Evolutionary conservation across 1,140 invertebrate genomes (phyloP).

Genomic region (Frieseomelitta varia): DNA sequence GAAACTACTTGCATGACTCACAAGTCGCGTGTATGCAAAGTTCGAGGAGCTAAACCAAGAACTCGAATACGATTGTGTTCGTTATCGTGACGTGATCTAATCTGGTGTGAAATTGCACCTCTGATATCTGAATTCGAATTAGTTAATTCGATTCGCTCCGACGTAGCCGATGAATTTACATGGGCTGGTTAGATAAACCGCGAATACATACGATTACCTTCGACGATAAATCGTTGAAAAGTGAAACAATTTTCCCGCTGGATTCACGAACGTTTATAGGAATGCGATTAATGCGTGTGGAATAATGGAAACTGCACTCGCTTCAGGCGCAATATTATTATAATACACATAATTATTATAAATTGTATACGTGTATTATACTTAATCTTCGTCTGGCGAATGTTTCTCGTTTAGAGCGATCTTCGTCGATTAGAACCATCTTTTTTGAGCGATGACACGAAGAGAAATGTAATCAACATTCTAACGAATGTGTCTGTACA

Average conservation of each 20-base stretch:
- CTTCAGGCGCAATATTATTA: too few relatives aligned
- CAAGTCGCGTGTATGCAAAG: conserved; percentile 48
- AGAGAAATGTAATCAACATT: too few relatives aligned
- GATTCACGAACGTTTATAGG: not conserved
- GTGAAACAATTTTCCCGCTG: not conserved
- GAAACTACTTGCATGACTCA: conserved; percentile 25
- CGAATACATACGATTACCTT: not conserved
- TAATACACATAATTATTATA: too few relatives aligned
- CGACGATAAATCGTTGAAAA: not conserved
- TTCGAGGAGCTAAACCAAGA: conserved; percentile 46
- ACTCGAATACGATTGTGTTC: conserved; percentile 23
- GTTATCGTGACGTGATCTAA: conserved; percentile 47
- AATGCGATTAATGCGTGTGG: not conserved
- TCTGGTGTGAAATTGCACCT: conserved; percentile 23
- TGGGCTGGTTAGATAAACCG: not conserved
- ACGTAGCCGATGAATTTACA: not conserved
- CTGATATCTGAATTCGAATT: not conserved
- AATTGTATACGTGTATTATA: too few relatives aligned
- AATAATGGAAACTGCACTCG: not conserved
- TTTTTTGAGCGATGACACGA: too few relatives aligned
- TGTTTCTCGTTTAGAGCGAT: too few relatives aligned
- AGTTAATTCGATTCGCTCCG: not conserved
- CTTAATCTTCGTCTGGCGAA: too few relatives aligned
- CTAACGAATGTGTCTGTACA: too few relatives aligned
- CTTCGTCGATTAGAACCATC: too few relatives aligned